Evolutionary conservation across 2,888 invertebrate genomes (phyloP).

Genomic region (Ochropacha duplaris): DNA sequence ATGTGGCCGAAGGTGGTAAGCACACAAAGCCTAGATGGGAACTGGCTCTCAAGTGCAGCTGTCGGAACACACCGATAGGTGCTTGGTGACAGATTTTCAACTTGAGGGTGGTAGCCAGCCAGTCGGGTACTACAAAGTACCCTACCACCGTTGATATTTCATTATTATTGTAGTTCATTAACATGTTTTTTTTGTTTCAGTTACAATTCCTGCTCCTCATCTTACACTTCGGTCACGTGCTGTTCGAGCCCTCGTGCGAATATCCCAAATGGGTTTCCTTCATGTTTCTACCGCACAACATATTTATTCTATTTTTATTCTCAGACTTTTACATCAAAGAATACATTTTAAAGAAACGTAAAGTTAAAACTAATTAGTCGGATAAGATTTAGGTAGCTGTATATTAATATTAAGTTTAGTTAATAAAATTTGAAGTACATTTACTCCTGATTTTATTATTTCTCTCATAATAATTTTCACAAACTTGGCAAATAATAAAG

Average conservation of each 20-base stretch:
- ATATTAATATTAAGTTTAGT: conserved; percentile 6
- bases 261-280: conserved; percentile 84
- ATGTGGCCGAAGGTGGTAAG: too few species aligned
- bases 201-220: conserved; percentile 86
- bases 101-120: too few species aligned
- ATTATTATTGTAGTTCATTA: too few species aligned
- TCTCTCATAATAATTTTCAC: too few species aligned
- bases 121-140: too few species aligned
- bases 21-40: too few species aligned
- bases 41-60: too few species aligned
- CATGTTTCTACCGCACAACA: conserved; percentile 85
- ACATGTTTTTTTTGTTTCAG: conserved; percentile 50
- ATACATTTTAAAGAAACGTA: conserved; percentile 81
- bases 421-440: neutral
- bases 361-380: conserved; percentile 46
- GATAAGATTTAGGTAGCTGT: conserved; percentile 4
- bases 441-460: neutral
- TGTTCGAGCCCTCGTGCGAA: conserved; percentile 83
- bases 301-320: conserved; percentile 86
- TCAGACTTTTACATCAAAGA: conserved; percentile 86
- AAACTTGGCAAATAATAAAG: too few species aligned
- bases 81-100: too few species aligned
- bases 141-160: too few species aligned
- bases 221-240: conserved; percentile 81
- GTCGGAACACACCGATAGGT: too few species aligned